These are phyloP conservation scores for Progne subis DNA, from an alignment of 2,113 vertebrate genomes.

Conservation along the genomic window DNA sequence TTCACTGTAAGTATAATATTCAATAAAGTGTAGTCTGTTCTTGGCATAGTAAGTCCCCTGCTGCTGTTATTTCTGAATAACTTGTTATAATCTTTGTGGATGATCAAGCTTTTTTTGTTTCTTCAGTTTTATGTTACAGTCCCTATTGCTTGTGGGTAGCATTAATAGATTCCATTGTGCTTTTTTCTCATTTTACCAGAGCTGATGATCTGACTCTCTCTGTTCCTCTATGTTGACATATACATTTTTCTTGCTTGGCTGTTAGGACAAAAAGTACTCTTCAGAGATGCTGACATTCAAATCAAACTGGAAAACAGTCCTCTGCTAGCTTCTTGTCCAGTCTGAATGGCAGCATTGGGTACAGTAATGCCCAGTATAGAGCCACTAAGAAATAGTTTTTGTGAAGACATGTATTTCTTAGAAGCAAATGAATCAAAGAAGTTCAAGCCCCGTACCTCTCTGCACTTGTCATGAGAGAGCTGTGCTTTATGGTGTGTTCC, in stretches of 20 bases:
- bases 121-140: neutral
- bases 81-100: neutral
- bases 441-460: neutral
- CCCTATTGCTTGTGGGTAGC: neutral
- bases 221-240: neutral
- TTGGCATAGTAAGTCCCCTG: neutral
- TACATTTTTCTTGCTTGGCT: neutral
- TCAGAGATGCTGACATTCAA: neutral
- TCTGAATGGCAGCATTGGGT: neutral
- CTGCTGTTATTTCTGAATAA: neutral
- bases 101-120: neutral
- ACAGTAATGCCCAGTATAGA: neutral
- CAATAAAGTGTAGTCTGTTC: neutral
- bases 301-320: neutral
- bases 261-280: neutral
- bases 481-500: neutral
- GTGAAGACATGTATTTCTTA: neutral
- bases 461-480: neutral
- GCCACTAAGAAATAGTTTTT: neutral
- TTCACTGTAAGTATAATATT: rapidly evolving
- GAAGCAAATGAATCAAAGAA: neutral
- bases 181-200: neutral
- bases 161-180: neutral
- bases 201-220: neutral
- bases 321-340: neutral